These are phyloP conservation scores for Panurus biarmicus DNA, from an alignment of 2,113 vertebrate species.

Conservation along the genomic window DNA sequence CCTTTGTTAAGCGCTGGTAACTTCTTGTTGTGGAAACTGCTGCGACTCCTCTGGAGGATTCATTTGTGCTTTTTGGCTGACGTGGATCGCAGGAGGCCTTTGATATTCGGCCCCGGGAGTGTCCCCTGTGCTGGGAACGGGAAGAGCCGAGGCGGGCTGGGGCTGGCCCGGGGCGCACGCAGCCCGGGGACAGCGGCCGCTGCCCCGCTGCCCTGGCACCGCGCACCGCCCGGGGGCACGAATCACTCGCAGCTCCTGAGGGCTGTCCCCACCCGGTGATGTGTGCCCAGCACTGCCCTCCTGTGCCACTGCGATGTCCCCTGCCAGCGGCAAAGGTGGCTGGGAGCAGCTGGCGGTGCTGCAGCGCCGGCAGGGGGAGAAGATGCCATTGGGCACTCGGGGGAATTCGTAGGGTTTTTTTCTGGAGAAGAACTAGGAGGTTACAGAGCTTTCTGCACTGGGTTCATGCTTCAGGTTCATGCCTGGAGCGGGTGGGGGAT, in stretches of 20 bases:
- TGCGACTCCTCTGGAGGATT: background rate
- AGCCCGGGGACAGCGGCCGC: background rate
- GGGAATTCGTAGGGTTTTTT: accelerated
- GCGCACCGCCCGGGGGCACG: accelerated
- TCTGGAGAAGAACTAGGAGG: background rate
- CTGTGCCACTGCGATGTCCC: background rate
- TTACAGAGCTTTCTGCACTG: background rate
- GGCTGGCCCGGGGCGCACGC: accelerated
- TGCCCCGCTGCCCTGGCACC: too few species aligned
- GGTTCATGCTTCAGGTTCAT: background rate
- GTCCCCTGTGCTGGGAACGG: background rate
- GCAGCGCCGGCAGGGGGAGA: accelerated
- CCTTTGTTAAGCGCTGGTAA: background rate
- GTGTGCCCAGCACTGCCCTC: background rate
- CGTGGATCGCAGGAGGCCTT: background rate
- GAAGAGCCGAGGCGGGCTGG: background rate
- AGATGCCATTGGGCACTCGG: accelerated
- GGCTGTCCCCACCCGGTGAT: background rate
- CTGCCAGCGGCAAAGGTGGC: accelerated
- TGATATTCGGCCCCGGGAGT: background rate
- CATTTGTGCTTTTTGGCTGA: background rate
- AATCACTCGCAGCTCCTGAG: accelerated
- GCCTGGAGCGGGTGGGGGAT: background rate
- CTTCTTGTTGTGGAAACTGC: background rate
- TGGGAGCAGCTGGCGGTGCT: background rate